A percentile compares a stretch with the other conserved stretches of the same genome.
Conservation (phyloP, 35 echinoderm and acorn worm species). For the Ptychodera flava region DNA sequence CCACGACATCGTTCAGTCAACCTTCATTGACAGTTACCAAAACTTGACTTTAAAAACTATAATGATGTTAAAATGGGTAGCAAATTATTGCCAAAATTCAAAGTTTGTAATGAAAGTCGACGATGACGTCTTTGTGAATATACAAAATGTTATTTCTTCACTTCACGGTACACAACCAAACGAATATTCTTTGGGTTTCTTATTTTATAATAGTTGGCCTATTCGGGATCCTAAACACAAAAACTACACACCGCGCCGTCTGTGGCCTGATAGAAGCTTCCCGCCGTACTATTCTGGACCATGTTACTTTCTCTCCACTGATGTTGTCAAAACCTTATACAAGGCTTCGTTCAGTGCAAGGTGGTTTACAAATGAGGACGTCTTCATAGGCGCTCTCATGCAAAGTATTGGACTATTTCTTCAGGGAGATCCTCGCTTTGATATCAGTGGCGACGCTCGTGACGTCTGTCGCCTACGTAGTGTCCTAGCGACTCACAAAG, state of each 20-base stretch:
- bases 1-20: neutral
- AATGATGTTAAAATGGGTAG: neutral
- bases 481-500: neutral
- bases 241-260: neutral
- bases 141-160: neutral
- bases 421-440: neutral
- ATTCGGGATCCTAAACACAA: neutral
- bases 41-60: neutral
- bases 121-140: neutral
- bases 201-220: neutral
- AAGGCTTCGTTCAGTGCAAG: neutral
- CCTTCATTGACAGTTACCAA: neutral
- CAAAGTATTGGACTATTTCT: neutral
- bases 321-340: neutral
- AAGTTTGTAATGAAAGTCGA: neutral
- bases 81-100: neutral
- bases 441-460: neutral
- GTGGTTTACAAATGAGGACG: neutral
- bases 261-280: neutral
- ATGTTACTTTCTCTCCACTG: neutral
- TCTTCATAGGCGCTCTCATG: neutral
- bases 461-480: neutral
- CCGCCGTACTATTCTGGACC: neutral
- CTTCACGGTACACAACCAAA: neutral
- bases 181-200: neutral